Evolutionary conservation across 37 sponge, comb jelly and placozoan species (phyloP).

Genomic region (Oopsacas minuta): DNA sequence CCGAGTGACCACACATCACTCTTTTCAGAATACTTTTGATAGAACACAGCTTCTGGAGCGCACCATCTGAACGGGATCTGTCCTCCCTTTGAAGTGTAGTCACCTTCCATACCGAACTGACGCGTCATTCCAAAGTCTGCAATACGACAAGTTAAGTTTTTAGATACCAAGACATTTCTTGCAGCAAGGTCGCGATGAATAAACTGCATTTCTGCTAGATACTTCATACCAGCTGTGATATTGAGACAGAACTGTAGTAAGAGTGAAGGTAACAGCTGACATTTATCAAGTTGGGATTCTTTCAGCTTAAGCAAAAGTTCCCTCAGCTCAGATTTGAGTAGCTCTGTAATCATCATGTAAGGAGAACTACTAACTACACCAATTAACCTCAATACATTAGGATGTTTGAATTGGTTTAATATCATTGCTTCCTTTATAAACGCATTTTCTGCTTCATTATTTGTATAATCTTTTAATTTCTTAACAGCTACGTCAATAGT

Average conservation of each 20-base stretch:
- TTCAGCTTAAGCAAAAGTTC: not conserved
- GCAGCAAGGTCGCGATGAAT: not conserved
- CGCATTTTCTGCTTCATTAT: not conserved
- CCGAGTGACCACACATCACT: conserved; percentile 4
- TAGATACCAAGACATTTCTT: not conserved
- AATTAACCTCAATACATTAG: not conserved
- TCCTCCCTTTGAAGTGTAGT: not conserved
- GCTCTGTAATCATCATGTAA: not conserved
- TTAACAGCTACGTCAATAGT: not conserved
- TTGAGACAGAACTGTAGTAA: not conserved
- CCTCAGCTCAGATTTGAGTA: not conserved
- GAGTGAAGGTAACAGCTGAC: not conserved
- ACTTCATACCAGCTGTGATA: not conserved
- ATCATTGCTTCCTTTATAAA: not conserved
- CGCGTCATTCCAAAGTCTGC: not conserved
- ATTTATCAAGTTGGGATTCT: not conserved
- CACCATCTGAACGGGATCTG: not conserved
- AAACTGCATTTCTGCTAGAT: not conserved
- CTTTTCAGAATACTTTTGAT: not conserved
- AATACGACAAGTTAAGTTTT: not conserved
- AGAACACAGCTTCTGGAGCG: not conserved
- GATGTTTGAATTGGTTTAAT: not conserved
- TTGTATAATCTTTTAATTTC: not conserved
- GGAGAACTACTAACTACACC: not conserved
- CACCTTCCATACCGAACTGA: not conserved